Base-by-base conservation (phyloP, 1,140 invertebrate genomes). In the Zaprionus davidi region DNA sequence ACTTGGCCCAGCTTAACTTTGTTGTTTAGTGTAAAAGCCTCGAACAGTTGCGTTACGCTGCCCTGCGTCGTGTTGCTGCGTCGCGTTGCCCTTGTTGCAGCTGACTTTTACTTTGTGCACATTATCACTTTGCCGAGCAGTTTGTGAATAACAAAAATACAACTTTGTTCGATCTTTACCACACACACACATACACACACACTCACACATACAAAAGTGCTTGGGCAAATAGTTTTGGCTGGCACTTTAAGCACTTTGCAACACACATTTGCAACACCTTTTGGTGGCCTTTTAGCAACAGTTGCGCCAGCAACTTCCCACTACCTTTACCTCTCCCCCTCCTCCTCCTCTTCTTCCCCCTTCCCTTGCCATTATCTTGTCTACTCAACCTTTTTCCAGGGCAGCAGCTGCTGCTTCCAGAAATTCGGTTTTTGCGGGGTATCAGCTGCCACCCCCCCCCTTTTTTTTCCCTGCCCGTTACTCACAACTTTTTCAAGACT, bases 21-120 rank as follows among this genome's bases (percentile, higher is more conserved):
- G 83, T 87, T 87, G 83, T 88, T 88, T 87, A 88, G 83, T 87
- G 83, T 88, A 87, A 87, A 87, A 87, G 83, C 80, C 82, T 67
- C 67, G 3, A 34, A 34, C 31, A 34, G 31, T 34, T 34, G 31
- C 31, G 31, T 9, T 34, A 9, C 78, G 79, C 70, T 78, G 62
- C 56, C 53, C 57, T 17, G 28, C 59, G 26, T 68, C 56, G 49
- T 71, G 71, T 65, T 56, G 24, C 17, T 56, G 49, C 26, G 17
- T 57, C 6, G 36, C 58, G 53, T 72, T 58, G 62, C 53, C 79
- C 67, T 44, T 77, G 59, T 56, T 72, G 78, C 81, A 46, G 65
- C 65, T 62, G 67, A 78, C 83, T 86, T 86, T 86, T 86, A 86
- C 82, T 87, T 86, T 87, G 83, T 83, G 53, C 73, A 65, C 83